Base-by-base conservation (phyloP, 35 echinoderm and acorn worm genomes). In the Lytechinus pictus region DNA sequence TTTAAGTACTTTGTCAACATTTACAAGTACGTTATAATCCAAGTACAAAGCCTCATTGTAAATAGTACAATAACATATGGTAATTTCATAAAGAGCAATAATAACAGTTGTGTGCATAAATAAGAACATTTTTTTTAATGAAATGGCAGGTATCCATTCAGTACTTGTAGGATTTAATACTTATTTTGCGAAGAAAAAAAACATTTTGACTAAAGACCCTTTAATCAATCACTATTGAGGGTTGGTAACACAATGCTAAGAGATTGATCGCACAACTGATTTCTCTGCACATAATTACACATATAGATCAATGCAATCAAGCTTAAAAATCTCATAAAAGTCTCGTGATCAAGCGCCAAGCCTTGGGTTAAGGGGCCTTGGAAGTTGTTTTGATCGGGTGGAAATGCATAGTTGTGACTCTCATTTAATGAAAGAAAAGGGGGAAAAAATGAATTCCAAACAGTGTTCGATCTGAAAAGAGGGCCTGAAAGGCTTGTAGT, bases 1-100 rank as follows among this genome's bases (percentile, higher is more conserved):
- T 79, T 79, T n/a, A 79, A 79, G 66, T 79, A 79, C 66, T 79
- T 79, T n/a, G 66, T 79, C 66, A 79, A 79, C 66, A 79, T 79
- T 44, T 24, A 79, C 66, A 24, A 79, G 66, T 79, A 79, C 66
- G 21, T 79, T 79, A 24, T 79, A 79, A 24, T 79, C 21, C 4
- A 16, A 24, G 66, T 79, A 79, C 66, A 79, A 16, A 79, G 66
- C 66, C 66, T 79, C 66, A 16, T 79, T 79, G 66, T 79, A 79
- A 79, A 79, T 79, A 79, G 66, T 79, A 79, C 66, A 79, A 19
- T 79, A 79, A 24, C 16, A 7, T 79, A 7, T 79, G 21, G 66
- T 79, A 14, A 24, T 79, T 79, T 79, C 21, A 79, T 24, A 24
- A 7, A 79, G 21, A 79, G 66, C 21, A 16, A 79, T 6, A 27